phyloP scores from a whole-genome alignment of 2,113 vertebrate species.

The Clarias batrachus region DNA sequence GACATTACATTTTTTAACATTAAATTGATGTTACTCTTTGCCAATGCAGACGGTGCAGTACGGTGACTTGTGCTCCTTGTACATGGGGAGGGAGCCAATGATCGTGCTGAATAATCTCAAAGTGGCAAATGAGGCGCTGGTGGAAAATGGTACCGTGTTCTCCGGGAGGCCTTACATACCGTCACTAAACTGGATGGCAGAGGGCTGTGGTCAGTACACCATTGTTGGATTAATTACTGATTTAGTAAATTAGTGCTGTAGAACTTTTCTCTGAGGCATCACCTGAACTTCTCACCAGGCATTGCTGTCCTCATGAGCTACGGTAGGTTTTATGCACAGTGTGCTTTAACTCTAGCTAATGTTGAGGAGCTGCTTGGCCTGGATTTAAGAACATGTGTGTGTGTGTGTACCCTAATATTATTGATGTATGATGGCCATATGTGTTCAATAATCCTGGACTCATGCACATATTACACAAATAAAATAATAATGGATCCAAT shows the following conservation, averaged over 20 bases:
- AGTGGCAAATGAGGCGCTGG: conserved; percentile 42
- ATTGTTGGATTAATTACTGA: too few species aligned
- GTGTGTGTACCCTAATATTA: too few species aligned
- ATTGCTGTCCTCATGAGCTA: too few species aligned
- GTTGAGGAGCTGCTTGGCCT: background rate
- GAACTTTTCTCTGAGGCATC: too few species aligned
- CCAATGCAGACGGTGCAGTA: conserved; percentile 20
- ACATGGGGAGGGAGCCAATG: conserved; percentile 29
- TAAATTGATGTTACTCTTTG: background rate
- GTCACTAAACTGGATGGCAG: conserved; percentile 40
- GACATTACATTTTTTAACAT: too few species aligned
- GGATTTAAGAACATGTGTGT: too few species aligned
- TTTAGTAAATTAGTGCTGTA: background rate
- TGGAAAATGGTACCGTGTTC: conserved; percentile 44
- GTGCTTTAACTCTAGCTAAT: too few species aligned
- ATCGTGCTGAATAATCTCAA: conserved; percentile 44
- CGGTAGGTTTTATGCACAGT: too few species aligned
- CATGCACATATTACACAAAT: too few species aligned
- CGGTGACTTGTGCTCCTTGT: conserved; percentile 33
- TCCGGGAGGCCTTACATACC: conserved; percentile 46
- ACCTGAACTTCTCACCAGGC: too few species aligned
- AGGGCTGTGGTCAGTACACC: conserved; percentile 35
- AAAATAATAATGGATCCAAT: background rate
- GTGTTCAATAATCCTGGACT: background rate
- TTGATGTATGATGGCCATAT: background rate